phyloP scores from a whole-genome alignment of 1,140 invertebrate species.

The Ips typographus region DNA sequence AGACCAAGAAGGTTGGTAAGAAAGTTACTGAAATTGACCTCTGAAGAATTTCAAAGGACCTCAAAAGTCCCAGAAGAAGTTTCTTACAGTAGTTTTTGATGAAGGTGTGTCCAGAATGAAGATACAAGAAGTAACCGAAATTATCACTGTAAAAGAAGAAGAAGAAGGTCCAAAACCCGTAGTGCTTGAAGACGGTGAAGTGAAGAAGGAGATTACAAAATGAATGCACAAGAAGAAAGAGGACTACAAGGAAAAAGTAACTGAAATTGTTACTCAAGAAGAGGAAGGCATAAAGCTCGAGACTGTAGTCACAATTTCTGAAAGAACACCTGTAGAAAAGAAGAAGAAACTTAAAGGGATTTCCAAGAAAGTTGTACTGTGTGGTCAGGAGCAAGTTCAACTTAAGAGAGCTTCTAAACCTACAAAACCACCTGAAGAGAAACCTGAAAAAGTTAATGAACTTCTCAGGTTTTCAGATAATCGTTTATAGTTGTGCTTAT shows the following conservation, averaged over 20 bases:
- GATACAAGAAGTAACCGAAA: slow-evolving; percentile 32
- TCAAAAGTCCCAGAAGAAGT: slow-evolving; percentile 52
- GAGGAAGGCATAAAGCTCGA: slow-evolving; percentile 45
- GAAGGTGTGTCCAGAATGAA: slow-evolving; percentile 40
- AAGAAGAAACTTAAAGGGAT: slow-evolving; percentile 40
- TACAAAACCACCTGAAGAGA: slow-evolving; percentile 43
- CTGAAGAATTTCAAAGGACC: slow-evolving; percentile 42
- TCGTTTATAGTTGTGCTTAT: too few species aligned
- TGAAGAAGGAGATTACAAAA: slow-evolving; percentile 41
- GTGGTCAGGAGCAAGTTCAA: slow-evolving; percentile 42
- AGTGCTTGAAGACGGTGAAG: slow-evolving; percentile 35
- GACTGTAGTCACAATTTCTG: slow-evolving; percentile 37
- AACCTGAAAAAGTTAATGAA: slow-evolving; percentile 47
- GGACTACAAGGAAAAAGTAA: slow-evolving; percentile 48
- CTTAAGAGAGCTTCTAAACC: slow-evolving; percentile 40
- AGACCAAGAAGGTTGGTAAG: slow-evolving; percentile 52
- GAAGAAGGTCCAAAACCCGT: slow-evolving; percentile 45
- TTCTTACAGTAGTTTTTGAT: slow-evolving; percentile 27
- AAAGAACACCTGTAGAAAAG: slow-evolving; percentile 15
- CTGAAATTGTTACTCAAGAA: slow-evolving; percentile 46
- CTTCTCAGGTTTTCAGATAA: too few species aligned
- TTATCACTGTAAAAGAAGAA: slow-evolving; percentile 44
- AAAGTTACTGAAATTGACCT: slow-evolving; percentile 52
- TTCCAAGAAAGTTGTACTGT: slow-evolving; percentile 38
- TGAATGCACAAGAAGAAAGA: slow-evolving; percentile 38